Evolutionary conservation across 1,140 invertebrate genomes (phyloP), one percentile per base, ranked within the genome.

Genomic region (Philotrypesis tridentata): DNA sequence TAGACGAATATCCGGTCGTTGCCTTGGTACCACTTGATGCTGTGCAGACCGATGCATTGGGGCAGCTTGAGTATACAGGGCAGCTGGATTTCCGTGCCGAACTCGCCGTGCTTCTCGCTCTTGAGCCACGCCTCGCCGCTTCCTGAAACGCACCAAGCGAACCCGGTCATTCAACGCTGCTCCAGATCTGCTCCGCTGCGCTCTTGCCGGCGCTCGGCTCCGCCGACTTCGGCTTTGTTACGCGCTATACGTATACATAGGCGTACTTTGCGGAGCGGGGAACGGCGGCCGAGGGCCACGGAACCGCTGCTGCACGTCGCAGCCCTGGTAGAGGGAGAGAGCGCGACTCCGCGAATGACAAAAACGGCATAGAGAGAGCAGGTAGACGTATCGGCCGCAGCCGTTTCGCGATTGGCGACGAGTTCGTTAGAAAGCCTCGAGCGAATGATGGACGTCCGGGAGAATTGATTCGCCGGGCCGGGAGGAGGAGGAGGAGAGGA

Each of bases 11-110:
- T 96, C 71, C 97, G 93, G 78, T 94, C 93, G 74, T 95, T 94
- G 65, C 95, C 95, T 84, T 95, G 95, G 90, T 97, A 97, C 96
- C 96, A 98, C 91, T 97, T 97, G 86, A 97, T 95, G 87, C 95
- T 97, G 92, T 97, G 96, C 85, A 97, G 93, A 67, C 95, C 94
- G 1, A 96, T 96, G 87, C 97, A 98, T 84, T 94, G 94, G 12
- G 93, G 92, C 74, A 94, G 94, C 89, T 96, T 95, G 80, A 97
- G 94, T 27, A 94, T 93, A 91, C 97, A 97, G 2, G 95, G 94
- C 60, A 97, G 92, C 29, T 93, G 92, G 31, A 96, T 95, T 40
- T 94, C 94, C 25, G 94, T 93, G 4, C 96, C 96, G 87, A 88
- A 91, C 85, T 92, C 91, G 12, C 87, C 91, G 71, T 88, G 86